These are phyloP conservation scores for Phorcus lineatus DNA, from an alignment of 2,888 invertebrate species.

Conservation along the genomic window DNA sequence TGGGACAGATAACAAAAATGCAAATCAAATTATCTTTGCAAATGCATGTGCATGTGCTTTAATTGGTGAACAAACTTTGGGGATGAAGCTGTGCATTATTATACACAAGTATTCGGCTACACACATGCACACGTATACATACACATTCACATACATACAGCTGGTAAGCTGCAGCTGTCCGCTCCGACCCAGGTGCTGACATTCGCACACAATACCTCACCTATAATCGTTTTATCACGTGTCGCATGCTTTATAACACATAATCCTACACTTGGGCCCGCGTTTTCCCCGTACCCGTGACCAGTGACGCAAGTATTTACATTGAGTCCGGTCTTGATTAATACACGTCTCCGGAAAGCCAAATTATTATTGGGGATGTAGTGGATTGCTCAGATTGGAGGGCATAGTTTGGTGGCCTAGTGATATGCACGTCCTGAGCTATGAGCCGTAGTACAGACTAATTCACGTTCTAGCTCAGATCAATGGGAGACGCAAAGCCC, in stretches of 20 bases:
- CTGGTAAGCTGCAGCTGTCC: not conserved
- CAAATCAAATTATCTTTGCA: too few species aligned
- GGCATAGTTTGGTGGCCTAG: not conserved
- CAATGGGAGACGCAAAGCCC: too few species aligned
- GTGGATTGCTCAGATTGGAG: not conserved
- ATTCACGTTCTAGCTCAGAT: too few species aligned
- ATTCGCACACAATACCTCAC: not conserved
- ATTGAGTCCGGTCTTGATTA: constrained; percentile 9
- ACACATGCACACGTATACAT: not conserved
- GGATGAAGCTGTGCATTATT: too few species aligned
- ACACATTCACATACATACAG: not conserved
- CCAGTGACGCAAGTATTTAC: constrained; percentile 13
- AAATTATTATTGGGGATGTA: not conserved
- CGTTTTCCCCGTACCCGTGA: not conserved
- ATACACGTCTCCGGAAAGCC: not conserved
- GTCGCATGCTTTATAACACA: not conserved
- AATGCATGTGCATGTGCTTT: too few species aligned
- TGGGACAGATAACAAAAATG: too few species aligned
- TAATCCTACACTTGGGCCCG: not conserved
- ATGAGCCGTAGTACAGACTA: not conserved
- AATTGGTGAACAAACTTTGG: too few species aligned
- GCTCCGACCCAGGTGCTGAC: not conserved
- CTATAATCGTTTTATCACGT: constrained; percentile 6
- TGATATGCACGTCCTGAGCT: not conserved
- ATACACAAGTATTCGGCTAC: too few species aligned